Evolutionary conservation across 2,888 invertebrate species (phyloP).

Genomic region (Chrysina gloriosa): DNA sequence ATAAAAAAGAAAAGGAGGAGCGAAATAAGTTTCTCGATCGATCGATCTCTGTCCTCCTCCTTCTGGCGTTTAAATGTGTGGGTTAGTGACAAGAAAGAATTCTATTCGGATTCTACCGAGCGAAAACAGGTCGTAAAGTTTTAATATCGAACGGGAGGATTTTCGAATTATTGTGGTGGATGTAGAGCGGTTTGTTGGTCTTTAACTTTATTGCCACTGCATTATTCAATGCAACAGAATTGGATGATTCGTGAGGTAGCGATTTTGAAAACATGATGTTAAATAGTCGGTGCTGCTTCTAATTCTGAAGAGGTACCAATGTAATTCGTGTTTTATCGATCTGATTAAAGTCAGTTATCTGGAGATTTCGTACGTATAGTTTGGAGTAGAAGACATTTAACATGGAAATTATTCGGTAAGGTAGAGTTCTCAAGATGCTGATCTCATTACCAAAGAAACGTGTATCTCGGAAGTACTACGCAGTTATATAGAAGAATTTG

Average conservation of each 20-base stretch:
- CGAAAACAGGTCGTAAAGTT: slow-evolving; percentile 32
- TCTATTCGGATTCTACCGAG: not conserved
- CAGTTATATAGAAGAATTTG: too few relatives aligned
- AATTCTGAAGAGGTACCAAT: too few relatives aligned
- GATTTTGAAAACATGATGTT: not conserved
- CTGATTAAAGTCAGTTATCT: too few relatives aligned
- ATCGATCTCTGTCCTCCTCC: not conserved
- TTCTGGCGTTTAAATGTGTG: not conserved
- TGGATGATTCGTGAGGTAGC: not conserved
- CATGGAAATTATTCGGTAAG: too few relatives aligned
- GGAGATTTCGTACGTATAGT: too few relatives aligned
- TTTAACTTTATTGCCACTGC: slow-evolving; percentile 17
- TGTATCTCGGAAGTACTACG: too few relatives aligned
- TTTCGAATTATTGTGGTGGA: slow-evolving; percentile 16
- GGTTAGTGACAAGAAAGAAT: not conserved
- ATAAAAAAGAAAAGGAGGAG: not conserved
- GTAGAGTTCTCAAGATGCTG: too few relatives aligned
- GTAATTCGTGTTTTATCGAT: too few relatives aligned
- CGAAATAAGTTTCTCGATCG: not conserved
- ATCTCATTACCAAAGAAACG: too few relatives aligned
- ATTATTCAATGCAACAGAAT: not conserved
- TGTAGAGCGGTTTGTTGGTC: not conserved
- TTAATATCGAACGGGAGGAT: slow-evolving; percentile 23
- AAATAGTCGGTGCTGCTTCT: too few relatives aligned
- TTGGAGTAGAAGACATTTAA: too few relatives aligned